phyloP scores from a whole-genome alignment of 2,113 vertebrate genomes.

The Rafetus swinhoei region DNA sequence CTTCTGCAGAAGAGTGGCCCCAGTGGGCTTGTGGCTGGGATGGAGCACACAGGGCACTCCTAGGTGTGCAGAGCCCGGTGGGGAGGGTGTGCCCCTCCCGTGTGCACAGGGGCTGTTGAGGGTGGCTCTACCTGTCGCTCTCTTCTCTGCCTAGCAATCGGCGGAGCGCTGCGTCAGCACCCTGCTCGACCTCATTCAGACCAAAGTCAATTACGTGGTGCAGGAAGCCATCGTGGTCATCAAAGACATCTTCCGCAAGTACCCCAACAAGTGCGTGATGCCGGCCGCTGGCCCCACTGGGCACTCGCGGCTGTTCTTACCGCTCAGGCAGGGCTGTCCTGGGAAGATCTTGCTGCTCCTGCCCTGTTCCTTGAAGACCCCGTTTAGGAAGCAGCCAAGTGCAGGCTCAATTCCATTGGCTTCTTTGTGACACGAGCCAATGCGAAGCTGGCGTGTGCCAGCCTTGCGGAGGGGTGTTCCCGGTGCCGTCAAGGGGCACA shows the following conservation, averaged over 20 bases:
- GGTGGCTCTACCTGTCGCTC: background rate
- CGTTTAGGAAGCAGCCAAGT: background rate
- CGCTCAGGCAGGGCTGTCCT: background rate
- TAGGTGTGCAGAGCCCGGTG: background rate
- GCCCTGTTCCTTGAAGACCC: background rate
- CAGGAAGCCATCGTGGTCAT: slow-evolving; percentile 99
- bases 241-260: slow-evolving; percentile 99
- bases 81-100: background rate
- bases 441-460: background rate
- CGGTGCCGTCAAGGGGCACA: background rate
- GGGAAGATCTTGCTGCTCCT: accelerated
- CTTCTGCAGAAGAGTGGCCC: background rate
- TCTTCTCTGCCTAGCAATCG: slow-evolving; percentile 86
- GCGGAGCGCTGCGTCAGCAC: slow-evolving; percentile 97
- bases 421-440: background rate
- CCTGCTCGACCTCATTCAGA: slow-evolving; percentile 95
- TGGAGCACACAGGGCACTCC: background rate
- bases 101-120: too few species aligned
- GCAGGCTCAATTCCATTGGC: background rate
- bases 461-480: background rate
- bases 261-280: slow-evolving; percentile 95
- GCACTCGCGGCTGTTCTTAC: background rate
- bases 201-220: slow-evolving; percentile 98
- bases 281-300: too few species aligned
- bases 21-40: background rate